These are phyloP conservation scores for Eospalax fontanierii DNA, from an alignment of 2,797 vertebrate species.

Conservation along the genomic window DNA sequence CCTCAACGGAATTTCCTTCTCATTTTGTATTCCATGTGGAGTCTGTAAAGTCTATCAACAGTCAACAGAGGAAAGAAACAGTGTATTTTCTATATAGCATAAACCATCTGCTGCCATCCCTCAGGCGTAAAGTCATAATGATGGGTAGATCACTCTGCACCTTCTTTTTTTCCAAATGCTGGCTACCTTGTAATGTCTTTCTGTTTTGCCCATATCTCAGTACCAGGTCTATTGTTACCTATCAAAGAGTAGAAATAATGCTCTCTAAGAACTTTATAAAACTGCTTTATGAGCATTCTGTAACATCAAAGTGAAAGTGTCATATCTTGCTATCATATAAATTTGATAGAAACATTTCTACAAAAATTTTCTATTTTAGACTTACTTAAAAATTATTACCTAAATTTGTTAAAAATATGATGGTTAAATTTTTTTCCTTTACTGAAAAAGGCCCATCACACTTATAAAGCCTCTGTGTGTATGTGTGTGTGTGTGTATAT, in stretches of 20 bases:
- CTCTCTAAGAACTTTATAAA: background rate
- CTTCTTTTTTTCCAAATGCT: background rate
- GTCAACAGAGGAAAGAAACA: no score
- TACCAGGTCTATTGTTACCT: background rate
- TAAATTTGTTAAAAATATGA: constrained; percentile 28
- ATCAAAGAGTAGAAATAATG: background rate
- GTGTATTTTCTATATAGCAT: no score
- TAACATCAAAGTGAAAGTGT: background rate
- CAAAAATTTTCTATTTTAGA: background rate
- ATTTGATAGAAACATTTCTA: background rate
- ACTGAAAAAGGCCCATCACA: background rate
- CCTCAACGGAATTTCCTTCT: no score
- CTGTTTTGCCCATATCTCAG: background rate
- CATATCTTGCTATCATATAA: background rate
- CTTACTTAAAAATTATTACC: background rate
- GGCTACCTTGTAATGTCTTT: background rate
- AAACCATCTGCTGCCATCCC: background rate
- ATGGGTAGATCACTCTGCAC: background rate
- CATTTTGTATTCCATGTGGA: no score
- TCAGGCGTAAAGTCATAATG: background rate
- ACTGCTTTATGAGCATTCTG: background rate
- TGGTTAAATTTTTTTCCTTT: background rate
- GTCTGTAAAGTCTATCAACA: no score
- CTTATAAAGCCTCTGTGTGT: background rate
- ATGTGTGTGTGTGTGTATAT: no score